Percentiles rank a stretch among this genome's conserved stretches.
phyloP scores from a whole-genome alignment of 2,797 vertebrate genomes.

The Neomorphus geoffroyi region DNA sequence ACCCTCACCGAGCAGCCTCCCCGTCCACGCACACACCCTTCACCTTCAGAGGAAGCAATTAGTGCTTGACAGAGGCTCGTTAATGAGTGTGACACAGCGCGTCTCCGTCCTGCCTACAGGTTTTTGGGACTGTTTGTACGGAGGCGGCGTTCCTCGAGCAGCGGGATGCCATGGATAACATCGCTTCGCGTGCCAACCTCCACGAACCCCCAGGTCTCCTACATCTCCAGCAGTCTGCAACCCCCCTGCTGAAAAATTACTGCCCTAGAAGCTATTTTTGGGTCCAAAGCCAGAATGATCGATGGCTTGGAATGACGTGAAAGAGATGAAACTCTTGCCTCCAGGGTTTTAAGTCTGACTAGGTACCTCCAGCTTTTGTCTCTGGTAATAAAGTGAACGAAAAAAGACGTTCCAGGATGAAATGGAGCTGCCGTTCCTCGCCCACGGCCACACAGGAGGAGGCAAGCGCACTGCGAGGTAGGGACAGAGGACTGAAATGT shows the following conservation, averaged over 20 bases:
- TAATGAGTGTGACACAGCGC: background rate
- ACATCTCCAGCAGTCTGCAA: background rate
- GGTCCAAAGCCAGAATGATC: background rate
- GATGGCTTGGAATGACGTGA: background rate
- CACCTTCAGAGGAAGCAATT: background rate
- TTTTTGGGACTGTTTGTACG: background rate
- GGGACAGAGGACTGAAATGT: background rate
- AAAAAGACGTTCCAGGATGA: background rate
- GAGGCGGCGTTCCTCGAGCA: background rate
- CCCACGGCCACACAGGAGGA: background rate
- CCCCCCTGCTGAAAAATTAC: background rate
- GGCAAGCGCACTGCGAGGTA: background rate
- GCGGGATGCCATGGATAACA: background rate
- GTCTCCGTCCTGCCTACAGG: background rate
- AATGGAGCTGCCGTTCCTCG: background rate
- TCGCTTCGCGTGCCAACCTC: background rate
- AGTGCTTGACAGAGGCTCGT: background rate
- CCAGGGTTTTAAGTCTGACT: background rate
- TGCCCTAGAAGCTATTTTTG: background rate
- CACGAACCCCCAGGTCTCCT: background rate
- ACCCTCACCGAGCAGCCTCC: background rate
- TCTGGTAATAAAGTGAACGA: background rate
- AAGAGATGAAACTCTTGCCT: background rate
- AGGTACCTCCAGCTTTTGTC: background rate
- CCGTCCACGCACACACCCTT: fast-evolving